phyloP scores from a whole-genome alignment of 2,113 vertebrate genomes.

The Trematomus loennbergii region DNA sequence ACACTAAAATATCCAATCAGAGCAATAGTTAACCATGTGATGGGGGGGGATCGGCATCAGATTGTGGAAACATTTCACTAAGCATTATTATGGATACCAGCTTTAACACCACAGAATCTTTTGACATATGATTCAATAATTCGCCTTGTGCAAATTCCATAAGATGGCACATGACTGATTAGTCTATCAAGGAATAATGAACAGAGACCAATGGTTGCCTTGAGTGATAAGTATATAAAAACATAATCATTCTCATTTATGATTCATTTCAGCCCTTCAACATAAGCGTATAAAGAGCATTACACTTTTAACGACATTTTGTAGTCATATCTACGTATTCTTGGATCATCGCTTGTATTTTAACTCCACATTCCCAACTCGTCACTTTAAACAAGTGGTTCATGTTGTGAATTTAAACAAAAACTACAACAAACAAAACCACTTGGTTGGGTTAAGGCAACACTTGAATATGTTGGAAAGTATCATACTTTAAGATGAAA shows the following conservation, averaged over 20 bases:
- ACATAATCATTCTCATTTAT: background rate
- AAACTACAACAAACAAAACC: no score
- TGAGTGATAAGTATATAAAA: background rate
- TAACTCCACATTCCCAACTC: no score
- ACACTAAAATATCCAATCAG: background rate
- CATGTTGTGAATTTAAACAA: no score
- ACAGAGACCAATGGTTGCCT: background rate
- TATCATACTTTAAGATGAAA: no score
- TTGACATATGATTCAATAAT: slow-evolving; percentile 31
- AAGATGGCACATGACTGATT: slow-evolving; percentile 78
- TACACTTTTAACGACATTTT: no score
- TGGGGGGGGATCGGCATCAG: background rate
- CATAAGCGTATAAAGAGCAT: no score
- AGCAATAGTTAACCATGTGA: slow-evolving; percentile 4
- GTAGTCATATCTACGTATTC: no score
- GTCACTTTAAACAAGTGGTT: no score
- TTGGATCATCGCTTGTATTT: no score
- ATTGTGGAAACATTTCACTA: background rate
- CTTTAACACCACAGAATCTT: slow-evolving; percentile 47
- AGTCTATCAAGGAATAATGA: background rate
- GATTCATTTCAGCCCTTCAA: background rate
- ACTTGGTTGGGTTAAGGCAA: no score
- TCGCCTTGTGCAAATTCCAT: slow-evolving; percentile 82
- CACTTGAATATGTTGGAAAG: no score
- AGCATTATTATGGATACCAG: slow-evolving; percentile 52